Percentiles rank a stretch among this genome's conserved stretches.
phyloP scores from a whole-genome alignment of 92 coral and sea anemone species.

The Phymanthus crucifer region DNA sequence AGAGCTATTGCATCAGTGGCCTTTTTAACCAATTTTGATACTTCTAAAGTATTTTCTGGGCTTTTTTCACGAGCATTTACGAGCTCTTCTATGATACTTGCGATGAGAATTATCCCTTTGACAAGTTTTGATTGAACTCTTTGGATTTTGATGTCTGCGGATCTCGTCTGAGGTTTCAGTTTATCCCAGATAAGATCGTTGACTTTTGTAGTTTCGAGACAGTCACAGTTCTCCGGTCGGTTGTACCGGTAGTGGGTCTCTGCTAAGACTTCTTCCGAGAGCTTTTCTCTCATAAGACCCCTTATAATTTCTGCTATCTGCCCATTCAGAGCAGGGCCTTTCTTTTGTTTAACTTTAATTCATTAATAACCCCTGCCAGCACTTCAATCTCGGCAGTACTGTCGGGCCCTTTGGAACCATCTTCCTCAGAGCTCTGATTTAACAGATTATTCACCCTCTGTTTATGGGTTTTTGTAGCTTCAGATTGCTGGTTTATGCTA shows the following conservation, averaged over 20 bases:
- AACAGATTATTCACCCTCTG: no score
- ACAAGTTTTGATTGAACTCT: conserved; percentile 48
- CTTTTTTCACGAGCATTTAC: conserved; percentile 45
- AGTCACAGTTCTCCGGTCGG: conserved; percentile 51
- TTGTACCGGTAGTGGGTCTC: conserved; percentile 41
- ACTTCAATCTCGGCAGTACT: conserved; percentile 5
- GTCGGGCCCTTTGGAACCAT: no score
- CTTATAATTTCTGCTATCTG: conserved; percentile 33
- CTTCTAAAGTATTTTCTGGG: conserved; percentile 39
- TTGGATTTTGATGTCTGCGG: conserved; percentile 46
- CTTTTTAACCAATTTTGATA: conserved; percentile 26
- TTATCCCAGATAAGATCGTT: conserved; percentile 61
- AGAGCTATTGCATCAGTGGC: conserved; percentile 55
- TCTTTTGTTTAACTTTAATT: conserved; percentile 38
- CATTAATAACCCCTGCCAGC: conserved; percentile 38
- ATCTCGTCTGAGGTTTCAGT: conserved; percentile 39
- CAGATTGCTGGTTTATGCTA: no score
- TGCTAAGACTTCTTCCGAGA: conserved; percentile 40
- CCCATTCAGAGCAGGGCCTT: conserved; percentile 44
- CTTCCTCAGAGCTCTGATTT: no score
- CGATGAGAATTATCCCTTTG: conserved; percentile 51
- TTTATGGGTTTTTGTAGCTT: no score
- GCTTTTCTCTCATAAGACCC: conserved; percentile 47
- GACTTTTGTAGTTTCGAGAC: conserved; percentile 38
- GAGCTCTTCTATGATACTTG: conserved; percentile 36